phyloP scores from a whole-genome alignment of 1,140 invertebrate species.

The Philotrypesis tridentata region DNA sequence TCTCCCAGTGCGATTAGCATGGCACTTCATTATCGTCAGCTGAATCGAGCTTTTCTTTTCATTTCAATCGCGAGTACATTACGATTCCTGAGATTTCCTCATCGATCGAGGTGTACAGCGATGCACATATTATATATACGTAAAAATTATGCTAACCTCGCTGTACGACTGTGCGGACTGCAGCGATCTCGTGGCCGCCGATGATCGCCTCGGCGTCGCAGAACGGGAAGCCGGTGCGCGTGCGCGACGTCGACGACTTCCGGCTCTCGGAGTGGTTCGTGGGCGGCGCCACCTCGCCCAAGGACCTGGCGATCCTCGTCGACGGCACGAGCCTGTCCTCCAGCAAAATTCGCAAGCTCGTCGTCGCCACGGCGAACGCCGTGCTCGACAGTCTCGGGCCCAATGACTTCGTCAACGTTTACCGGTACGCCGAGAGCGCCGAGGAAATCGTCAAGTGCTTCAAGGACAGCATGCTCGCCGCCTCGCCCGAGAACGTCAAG shows the following conservation, averaged over 20 bases:
- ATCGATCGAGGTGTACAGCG: too few relatives aligned
- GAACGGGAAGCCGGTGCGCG: conserved; percentile 71
- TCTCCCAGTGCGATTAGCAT: too few relatives aligned
- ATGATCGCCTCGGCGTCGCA: conserved; percentile 69
- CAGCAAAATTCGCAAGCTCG: conserved; percentile 88
- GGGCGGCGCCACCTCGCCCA: conserved; percentile 95
- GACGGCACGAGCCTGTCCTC: conserved; percentile 93
- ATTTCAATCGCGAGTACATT: too few relatives aligned
- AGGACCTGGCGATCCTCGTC: conserved; percentile 94
- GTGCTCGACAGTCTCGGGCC: conserved; percentile 96
- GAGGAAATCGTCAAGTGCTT: conserved; percentile 89
- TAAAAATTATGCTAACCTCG: too few relatives aligned
- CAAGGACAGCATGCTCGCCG: conserved; percentile 89
- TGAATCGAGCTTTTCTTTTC: too few relatives aligned
- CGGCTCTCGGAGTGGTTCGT: conserved; percentile 94
- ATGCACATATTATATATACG: too few relatives aligned
- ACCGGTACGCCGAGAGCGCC: conserved; percentile 85
- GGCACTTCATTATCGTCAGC: too few relatives aligned
- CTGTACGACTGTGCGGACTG: too few relatives aligned
- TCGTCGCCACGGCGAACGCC: conserved; percentile 87
- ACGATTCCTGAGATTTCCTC: too few relatives aligned
- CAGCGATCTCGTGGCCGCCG: conserved; percentile 84
- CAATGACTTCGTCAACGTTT: conserved; percentile 97
- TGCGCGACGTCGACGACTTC: conserved; percentile 89
- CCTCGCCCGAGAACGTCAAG: conserved; percentile 89